Conservation (phyloP, 1,140 invertebrate genomes). For the Tyrophagus putrescentiae region DNA sequence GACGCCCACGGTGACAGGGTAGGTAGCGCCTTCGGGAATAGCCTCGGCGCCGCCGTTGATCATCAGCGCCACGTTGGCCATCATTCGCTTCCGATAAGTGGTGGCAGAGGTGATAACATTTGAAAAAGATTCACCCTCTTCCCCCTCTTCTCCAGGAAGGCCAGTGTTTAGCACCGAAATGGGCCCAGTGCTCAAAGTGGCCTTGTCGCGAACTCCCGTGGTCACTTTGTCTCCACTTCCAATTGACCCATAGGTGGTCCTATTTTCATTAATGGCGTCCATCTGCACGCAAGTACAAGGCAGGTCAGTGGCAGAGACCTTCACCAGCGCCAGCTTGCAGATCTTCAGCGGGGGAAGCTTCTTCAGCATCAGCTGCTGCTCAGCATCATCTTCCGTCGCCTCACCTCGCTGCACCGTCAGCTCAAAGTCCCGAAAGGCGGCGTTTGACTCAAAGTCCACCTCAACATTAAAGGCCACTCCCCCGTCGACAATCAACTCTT, state of each 20-base stretch:
- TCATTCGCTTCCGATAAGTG: background rate
- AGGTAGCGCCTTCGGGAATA: background rate
- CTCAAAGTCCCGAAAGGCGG: constrained; percentile 24
- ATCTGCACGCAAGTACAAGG: constrained; percentile 26
- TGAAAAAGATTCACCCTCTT: too few species aligned
- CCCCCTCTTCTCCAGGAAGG: background rate
- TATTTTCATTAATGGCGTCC: constrained; percentile 25
- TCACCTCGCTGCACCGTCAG: constrained; percentile 23
- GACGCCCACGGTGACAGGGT: constrained; percentile 7
- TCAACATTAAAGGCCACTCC: constrained; percentile 25
- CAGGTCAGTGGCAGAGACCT: constrained; percentile 24
- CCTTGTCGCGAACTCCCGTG: background rate
- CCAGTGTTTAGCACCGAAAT: background rate
- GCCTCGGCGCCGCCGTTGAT: background rate
- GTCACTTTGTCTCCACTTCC: background rate
- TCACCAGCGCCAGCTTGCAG: constrained; percentile 22
- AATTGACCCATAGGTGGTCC: constrained; percentile 23
- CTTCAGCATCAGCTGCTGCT: too few species aligned
- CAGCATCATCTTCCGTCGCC: constrained; percentile 16
- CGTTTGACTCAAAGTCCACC: constrained; percentile 19
- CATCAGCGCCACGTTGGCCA: background rate
- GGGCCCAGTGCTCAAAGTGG: background rate
- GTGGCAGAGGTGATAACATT: too few species aligned
- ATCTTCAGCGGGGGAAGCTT: constrained; percentile 25
- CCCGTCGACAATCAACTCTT: constrained; percentile 25